phyloP scores from a whole-genome alignment of 2,888 invertebrate genomes.

The Beris morrisii region DNA sequence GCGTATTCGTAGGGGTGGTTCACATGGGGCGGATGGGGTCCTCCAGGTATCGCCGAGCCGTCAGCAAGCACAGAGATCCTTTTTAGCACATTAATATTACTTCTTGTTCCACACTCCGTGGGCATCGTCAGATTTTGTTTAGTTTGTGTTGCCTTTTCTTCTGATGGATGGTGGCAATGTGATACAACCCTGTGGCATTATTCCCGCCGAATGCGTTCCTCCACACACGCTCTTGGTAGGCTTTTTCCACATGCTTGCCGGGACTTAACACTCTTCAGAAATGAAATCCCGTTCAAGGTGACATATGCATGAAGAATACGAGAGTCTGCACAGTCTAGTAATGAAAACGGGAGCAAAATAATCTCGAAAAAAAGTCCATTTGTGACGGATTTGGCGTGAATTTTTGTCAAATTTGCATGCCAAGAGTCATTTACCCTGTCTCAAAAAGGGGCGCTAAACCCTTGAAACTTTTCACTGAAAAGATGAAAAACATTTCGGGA shows the following conservation, averaged over 20 bases:
- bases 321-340: slow-evolving; percentile 4
- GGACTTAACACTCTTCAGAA: slow-evolving; percentile 3
- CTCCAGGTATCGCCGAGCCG: too few species aligned
- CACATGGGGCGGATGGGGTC: too few species aligned
- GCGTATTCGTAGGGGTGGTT: slow-evolving; percentile 6
- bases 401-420: slow-evolving; percentile 48
- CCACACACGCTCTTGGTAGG: neutral
- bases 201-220: slow-evolving; percentile 12
- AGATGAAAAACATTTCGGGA: slow-evolving; percentile 1
- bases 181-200: slow-evolving; percentile 2
- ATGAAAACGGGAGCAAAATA: slow-evolving; percentile 4
- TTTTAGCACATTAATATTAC: too few species aligned
- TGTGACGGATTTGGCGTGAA: slow-evolving; percentile 29
- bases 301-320: slow-evolving; percentile 5
- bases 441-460: slow-evolving; percentile 25
- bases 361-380: slow-evolving; percentile 9
- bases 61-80: too few species aligned
- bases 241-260: neutral
- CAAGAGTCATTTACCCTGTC: slow-evolving; percentile 50
- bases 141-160: too few species aligned
- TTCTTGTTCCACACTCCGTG: too few species aligned
- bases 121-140: too few species aligned
- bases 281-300: slow-evolving; percentile 16
- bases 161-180: too few species aligned
- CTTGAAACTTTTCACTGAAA: slow-evolving; percentile 15